Conservation (phyloP, 2,888 invertebrate genomes). For the Drosophila conformis region DNA sequence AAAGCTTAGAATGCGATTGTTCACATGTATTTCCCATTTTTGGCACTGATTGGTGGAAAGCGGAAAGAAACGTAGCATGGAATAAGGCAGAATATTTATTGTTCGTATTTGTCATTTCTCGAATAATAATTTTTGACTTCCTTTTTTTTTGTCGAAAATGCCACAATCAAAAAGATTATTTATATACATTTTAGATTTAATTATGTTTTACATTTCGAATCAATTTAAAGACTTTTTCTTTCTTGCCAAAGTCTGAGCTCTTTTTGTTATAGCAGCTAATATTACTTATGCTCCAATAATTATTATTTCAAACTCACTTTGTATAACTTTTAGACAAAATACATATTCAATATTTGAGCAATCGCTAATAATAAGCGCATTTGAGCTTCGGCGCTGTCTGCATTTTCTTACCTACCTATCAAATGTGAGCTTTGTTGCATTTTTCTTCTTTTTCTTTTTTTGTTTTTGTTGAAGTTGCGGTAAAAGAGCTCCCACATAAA, state of each 20-base stretch:
- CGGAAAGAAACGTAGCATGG: not conserved
- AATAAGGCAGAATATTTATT: not conserved
- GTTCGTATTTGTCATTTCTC: not conserved
- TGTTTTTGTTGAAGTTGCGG: conserved; percentile 14
- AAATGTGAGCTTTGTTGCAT: conserved; percentile 10
- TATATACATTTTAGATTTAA: not conserved
- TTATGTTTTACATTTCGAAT: not conserved
- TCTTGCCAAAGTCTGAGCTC: not conserved
- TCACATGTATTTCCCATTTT: not conserved
- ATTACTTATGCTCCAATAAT: not conserved
- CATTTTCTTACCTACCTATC: not conserved
- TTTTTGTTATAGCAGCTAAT: not conserved
- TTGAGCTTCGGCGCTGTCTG: not conserved
- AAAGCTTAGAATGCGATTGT: not conserved
- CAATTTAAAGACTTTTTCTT: not conserved
- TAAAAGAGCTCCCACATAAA: conserved; percentile 55
- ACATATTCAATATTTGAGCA: not conserved
- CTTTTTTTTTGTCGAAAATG: not conserved
- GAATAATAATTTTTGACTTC: not conserved
- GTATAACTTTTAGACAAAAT: not conserved
- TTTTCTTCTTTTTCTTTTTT: not conserved
- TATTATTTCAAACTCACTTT: not conserved
- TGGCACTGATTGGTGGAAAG: not conserved
- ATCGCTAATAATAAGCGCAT: conserved; percentile 1
- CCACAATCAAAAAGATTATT: not conserved